Base-by-base conservation (phyloP, 2,113 vertebrate genomes). In the Microcebus ravelobensis region DNA sequence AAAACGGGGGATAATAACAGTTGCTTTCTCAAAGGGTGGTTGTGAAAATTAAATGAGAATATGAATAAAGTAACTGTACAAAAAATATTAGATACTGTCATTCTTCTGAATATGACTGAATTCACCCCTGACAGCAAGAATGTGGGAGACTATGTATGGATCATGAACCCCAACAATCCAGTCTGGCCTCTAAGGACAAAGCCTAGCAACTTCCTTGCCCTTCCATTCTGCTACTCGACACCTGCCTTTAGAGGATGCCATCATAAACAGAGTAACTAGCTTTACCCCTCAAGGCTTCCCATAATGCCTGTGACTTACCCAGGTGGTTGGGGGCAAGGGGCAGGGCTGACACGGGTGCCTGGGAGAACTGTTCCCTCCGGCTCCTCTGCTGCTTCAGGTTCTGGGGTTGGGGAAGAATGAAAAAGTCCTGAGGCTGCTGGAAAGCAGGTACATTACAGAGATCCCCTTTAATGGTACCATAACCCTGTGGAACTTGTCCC, bases 361-460 rank as follows among this genome's bases (percentile, higher is more conserved):
- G 99, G 59, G 99, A 99, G 97, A 99, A 99, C 82, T 99, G 99
- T 57, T 99, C 99, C 98, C 99, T 98, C 87, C 99, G 99, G 96
- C 98, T 99, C 77, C 99, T 99, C 98, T 99, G 99, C 97, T 99
- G 99, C 98, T 99, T 99, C 96, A 99, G 98, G 96, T 99, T 99
- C 99, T 99, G 94, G 21, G 86, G 52, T 70, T 88, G 71, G 73
- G 88, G 71, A 18, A 80, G 57, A 94, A 86, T 5, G 45, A n/a
- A 91, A 83, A 88, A 71, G 77, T 71, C 71, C 82, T 93, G 67
- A 97, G 94, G 90, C 63, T 15, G 39, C 95, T 83, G 82, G 71
- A 67, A 93, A 82, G 82, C 3, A 2, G 42, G 74, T 2, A 21
- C 11, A 48, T 71, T 67, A 59, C 27, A 36, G 45, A 73, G 42